Conservation (phyloP, 2,797 vertebrate species). For the Anguilla marmorata region DNA sequence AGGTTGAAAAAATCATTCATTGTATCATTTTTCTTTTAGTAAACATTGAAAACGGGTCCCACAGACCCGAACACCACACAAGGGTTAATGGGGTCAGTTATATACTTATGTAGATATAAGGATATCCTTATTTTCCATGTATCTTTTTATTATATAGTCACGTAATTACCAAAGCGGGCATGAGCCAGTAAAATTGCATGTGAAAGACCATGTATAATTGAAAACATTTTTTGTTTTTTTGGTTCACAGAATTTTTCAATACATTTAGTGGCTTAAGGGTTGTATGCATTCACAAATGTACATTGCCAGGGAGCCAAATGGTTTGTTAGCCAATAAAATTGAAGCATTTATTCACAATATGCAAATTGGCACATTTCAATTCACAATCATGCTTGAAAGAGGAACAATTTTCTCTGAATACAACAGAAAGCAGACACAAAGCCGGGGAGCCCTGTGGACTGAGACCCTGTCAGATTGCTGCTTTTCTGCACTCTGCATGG, state of each 20-base stretch:
- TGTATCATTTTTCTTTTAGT: too few relatives aligned
- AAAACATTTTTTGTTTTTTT: neutral
- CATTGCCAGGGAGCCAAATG: neutral
- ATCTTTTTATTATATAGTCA: too few relatives aligned
- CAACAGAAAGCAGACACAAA: neutral
- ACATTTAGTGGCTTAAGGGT: neutral
- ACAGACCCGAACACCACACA: too few relatives aligned
- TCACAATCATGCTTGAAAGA: neutral
- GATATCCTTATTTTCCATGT: too few relatives aligned
- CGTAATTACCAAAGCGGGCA: neutral
- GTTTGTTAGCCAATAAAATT: neutral
- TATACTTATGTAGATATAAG: too few relatives aligned
- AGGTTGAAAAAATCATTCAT: too few relatives aligned
- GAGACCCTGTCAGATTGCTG: slow-evolving; percentile 6
- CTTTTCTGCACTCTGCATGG: neutral
- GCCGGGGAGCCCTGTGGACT: neutral
- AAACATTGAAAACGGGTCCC: too few relatives aligned
- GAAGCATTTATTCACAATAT: neutral
- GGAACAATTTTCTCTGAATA: neutral
- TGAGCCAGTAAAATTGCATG: neutral
- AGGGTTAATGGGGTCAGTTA: too few relatives aligned
- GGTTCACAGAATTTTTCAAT: neutral
- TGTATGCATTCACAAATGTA: neutral
- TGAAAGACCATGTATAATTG: neutral
- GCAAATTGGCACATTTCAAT: neutral